phyloP scores from a whole-genome alignment of 2,888 invertebrate species.

The Lycophotia porphyrea region DNA sequence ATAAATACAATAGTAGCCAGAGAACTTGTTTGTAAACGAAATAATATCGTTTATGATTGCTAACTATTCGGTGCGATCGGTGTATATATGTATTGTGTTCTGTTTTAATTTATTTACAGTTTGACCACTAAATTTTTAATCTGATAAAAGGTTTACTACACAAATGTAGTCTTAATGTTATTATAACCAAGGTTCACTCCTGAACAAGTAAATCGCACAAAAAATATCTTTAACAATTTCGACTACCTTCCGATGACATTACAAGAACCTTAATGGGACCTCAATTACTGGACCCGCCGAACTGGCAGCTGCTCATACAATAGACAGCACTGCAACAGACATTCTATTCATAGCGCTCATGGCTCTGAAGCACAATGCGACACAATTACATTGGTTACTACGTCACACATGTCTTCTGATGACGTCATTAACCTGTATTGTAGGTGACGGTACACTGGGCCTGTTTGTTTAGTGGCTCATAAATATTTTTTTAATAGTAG shows the following conservation, averaged over 20 bases:
- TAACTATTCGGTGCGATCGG: background rate
- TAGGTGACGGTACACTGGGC: background rate
- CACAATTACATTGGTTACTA: constrained; percentile 5
- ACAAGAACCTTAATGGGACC: too few species aligned
- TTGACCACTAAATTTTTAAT: too few species aligned
- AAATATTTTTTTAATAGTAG: background rate
- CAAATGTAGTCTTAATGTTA: background rate
- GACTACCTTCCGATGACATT: background rate
- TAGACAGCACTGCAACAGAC: background rate
- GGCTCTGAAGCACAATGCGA: constrained; percentile 11
- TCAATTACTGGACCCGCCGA: constrained; percentile 12
- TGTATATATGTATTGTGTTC: background rate
- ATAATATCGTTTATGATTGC: background rate
- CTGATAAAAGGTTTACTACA: background rate
- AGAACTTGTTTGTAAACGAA: background rate
- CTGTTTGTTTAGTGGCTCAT: background rate
- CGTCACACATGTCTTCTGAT: background rate
- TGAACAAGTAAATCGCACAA: background rate
- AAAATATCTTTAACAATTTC: background rate
- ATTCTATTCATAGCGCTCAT: constrained; percentile 6
- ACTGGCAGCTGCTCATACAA: constrained; percentile 8
- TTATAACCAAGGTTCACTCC: background rate
- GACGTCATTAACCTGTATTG: background rate
- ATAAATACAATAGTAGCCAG: background rate
- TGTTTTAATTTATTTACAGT: background rate